Percentiles rank a stretch among this genome's conserved stretches.
Conservation (phyloP, 2,113 vertebrate genomes). For the Xiphorhynchus elegans region DNA sequence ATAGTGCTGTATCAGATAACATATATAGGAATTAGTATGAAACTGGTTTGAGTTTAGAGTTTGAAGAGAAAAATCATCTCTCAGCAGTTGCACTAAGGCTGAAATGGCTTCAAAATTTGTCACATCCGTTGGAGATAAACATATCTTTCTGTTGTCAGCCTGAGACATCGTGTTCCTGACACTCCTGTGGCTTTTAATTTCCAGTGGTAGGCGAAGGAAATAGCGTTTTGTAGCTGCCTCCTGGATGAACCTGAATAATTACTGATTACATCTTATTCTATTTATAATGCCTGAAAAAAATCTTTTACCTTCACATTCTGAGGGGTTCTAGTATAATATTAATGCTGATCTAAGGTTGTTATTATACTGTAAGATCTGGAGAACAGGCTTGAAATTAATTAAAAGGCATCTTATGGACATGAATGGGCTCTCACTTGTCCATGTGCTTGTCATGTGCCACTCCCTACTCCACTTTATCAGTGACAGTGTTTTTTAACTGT, state of each 20-base stretch:
- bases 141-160: background rate
- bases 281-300: background rate
- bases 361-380: background rate
- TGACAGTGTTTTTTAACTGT: background rate
- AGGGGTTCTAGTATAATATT: background rate
- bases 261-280: background rate
- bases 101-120: background rate
- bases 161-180: background rate
- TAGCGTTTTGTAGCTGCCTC: background rate
- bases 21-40: background rate
- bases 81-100: background rate
- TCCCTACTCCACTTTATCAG: background rate
- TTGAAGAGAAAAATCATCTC: background rate
- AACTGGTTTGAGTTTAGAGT: background rate
- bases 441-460: background rate
- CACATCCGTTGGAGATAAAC: background rate
- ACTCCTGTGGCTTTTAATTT: background rate
- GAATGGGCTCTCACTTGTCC: background rate
- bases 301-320: background rate
- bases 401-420: background rate
- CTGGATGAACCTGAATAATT: background rate
- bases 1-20: background rate
- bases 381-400: background rate
- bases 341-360: background rate
- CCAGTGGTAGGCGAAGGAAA: background rate